Conservation (phyloP, 1,140 invertebrate species). For the Leptestheria dahalacensis region DNA sequence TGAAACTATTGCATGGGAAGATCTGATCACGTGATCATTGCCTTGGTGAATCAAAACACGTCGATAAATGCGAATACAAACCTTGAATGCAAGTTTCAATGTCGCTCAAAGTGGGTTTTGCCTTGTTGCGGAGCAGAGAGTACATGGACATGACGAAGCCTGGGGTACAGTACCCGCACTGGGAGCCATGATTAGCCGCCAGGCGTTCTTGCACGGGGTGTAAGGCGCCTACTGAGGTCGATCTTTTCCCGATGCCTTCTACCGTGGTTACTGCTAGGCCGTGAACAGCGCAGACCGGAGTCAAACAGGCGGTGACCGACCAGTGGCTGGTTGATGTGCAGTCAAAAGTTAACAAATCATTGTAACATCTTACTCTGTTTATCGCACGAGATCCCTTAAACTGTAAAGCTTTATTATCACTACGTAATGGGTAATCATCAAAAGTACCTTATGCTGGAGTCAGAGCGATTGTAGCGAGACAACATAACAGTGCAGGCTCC, state of each 20-base stretch:
- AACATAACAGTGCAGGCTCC: constrained; percentile 89
- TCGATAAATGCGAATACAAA: not conserved
- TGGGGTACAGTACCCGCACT: constrained; percentile 83
- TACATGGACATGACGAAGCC: constrained; percentile 94
- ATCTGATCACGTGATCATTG: too few relatives aligned
- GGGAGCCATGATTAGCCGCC: constrained; percentile 71
- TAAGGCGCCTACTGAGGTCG: constrained; percentile 26
- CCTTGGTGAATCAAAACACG: too few relatives aligned
- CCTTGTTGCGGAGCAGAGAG: constrained; percentile 46
- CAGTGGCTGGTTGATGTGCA: constrained; percentile 73
- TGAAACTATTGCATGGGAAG: too few relatives aligned
- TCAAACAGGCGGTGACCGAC: constrained; percentile 76
- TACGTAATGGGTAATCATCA: not conserved
- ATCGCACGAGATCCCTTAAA: too few relatives aligned
- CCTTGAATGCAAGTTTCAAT: not conserved
- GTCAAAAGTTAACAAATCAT: too few relatives aligned
- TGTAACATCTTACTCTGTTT: too few relatives aligned
- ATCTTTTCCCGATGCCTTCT: constrained; percentile 42
- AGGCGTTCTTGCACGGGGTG: constrained; percentile 75
- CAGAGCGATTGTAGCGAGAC: constrained; percentile 50
- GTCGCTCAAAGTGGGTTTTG: not conserved
- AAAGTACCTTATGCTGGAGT: constrained; percentile 39
- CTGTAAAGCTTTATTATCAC: not conserved
- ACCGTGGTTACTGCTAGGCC: constrained; percentile 74
- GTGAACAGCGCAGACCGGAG: constrained; percentile 65